Evolutionary conservation across 2,888 invertebrate genomes (phyloP).

Genomic region (Alsophila aescularia): DNA sequence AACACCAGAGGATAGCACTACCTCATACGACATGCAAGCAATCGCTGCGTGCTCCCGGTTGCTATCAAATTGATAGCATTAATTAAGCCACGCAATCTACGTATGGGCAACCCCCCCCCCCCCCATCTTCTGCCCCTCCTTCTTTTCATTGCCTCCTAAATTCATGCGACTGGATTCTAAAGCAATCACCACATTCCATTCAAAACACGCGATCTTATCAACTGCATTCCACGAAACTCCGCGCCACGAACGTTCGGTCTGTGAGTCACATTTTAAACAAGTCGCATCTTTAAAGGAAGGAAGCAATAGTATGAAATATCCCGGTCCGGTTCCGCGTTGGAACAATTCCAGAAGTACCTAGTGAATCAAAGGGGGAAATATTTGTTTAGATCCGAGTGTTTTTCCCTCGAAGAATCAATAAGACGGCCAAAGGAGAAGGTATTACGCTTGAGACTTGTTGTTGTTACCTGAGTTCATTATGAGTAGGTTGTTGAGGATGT

Average conservation of each 20-base stretch:
- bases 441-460: conserved; percentile 29
- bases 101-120: too few species aligned
- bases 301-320: conserved; percentile 59
- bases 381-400: conserved; percentile 54
- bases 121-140: too few species aligned
- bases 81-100: too few species aligned
- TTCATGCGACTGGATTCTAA: too few species aligned
- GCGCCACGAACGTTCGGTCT: conserved; percentile 25
- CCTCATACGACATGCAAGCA: too few species aligned
- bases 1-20: too few species aligned
- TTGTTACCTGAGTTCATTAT: conserved; percentile 29
- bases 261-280: conserved; percentile 41
- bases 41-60: too few species aligned
- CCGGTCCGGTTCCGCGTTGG: conserved; percentile 56
- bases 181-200: too few species aligned
- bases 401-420: conserved; percentile 47
- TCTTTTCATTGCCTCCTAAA: too few species aligned
- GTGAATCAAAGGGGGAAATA: conserved; percentile 57
- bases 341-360: conserved; percentile 52
- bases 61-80: too few species aligned
- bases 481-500: neutral
- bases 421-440: conserved; percentile 18
- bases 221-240: conserved; percentile 2
- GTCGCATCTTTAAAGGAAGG: conserved; percentile 53
- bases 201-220: neutral